Evolutionary conservation across 1,140 invertebrate species (phyloP), one percentile per base, ranked within the genome.

Genomic region (Aphaenogaster floridana): DNA sequence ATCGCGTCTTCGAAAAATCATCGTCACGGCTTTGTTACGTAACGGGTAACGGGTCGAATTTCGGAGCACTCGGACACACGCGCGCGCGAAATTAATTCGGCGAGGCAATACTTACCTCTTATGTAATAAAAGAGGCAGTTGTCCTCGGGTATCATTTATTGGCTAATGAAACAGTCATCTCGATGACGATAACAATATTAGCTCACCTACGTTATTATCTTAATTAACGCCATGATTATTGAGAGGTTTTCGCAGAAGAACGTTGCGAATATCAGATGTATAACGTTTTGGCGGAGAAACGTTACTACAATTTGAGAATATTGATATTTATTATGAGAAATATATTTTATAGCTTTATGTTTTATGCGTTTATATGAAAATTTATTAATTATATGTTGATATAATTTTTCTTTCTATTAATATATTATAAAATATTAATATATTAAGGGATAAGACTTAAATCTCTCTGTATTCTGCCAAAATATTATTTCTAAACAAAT

Each of bases 21-120:
- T 64, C 48, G 28, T 72, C 77, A 45, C 11, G 78, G 2, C 17
- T 72, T 42, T 2, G 28, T 89, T 89, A 68, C 61, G 74, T 45
- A 80, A 89, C 0, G 0, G 21, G 74, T 45, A 80, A 89, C 0
- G 0, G 21, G 3, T 74, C 42, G 57, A 74, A 76, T 84, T 76
- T 76, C 21, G 80, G 69, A 28, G n/a, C 69, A 61, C 69, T 48
- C 42, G 57, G 6, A 74, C 28, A 9, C 34, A 28, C 17, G 17
- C 21, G 52, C 28, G 54, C 48, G 21, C 15, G 17, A 63, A 76
- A 76, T 74, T 76, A 84, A 84, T 84, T 76, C 28, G 8, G 5
- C 13, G 54, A 45, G n/a, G 39, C 54, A 48, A n/a, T 74, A 84
- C 59, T 76, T 83, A 83, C 76, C 54, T 74, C 69, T 84, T 84